A percentile compares a stretch with the other conserved stretches of the same genome.
phyloP scores from a whole-genome alignment of 2,113 vertebrate species.

The Variabilichromis moorii region DNA sequence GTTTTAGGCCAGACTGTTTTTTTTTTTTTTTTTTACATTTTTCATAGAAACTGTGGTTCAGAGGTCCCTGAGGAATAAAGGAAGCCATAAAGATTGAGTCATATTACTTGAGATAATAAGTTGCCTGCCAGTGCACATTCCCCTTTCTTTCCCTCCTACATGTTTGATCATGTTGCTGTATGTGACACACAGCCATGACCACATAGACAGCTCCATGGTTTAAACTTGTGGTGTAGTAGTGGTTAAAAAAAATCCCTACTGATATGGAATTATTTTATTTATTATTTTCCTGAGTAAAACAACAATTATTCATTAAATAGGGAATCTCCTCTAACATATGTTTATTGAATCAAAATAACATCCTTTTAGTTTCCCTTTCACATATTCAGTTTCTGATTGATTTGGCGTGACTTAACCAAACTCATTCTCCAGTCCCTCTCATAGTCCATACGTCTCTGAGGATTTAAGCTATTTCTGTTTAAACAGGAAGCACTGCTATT shows the following conservation, averaged over 20 bases:
- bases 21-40: accelerated
- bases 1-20: neutral
- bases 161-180: constrained; percentile 18
- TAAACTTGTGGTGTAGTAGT: neutral
- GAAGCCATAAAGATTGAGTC: constrained; percentile 18
- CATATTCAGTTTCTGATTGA: neutral
- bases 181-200: neutral
- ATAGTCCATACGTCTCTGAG: constrained; percentile 44
- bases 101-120: neutral
- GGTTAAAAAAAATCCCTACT: neutral
- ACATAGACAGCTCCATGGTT: neutral
- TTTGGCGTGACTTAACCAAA: neutral
- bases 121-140: neutral
- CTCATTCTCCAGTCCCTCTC: neutral
- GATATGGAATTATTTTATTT: neutral
- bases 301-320: neutral
- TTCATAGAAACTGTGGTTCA: neutral
- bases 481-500: constrained; percentile 34
- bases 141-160: neutral
- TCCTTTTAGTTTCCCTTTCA: neutral
- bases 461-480: constrained; percentile 51
- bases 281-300: neutral
- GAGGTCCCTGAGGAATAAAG: neutral
- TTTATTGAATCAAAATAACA: neutral
- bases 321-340: neutral